Conservation (phyloP, 2,797 vertebrate genomes). For the Poeciliopsis gracilis region DNA sequence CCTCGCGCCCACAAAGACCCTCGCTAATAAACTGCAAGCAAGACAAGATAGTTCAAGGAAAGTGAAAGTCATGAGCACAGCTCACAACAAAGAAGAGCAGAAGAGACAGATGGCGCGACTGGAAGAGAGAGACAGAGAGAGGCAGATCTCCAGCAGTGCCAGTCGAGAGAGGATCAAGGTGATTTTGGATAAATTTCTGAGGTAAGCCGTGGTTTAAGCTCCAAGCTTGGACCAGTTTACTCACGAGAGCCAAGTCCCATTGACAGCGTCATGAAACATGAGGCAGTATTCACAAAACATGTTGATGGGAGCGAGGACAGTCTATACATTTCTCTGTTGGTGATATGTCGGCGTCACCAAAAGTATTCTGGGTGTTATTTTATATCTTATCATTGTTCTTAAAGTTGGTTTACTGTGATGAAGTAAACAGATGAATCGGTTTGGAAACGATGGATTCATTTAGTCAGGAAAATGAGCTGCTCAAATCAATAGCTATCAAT, state of each 20-base stretch:
- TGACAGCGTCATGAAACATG: conserved; percentile 58
- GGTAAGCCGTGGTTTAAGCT: conserved; percentile 72
- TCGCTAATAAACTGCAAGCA: conserved; percentile 54
- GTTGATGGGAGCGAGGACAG: conserved; percentile 42
- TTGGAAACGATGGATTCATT: background rate
- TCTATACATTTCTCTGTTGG: conserved; percentile 20
- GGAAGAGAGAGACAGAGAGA: conserved; percentile 11
- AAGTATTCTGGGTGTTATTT: background rate
- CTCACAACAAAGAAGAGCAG: conserved; percentile 51
- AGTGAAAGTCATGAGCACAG: conserved; percentile 58
- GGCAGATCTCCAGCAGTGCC: conserved; percentile 57
- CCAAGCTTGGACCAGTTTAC: conserved; percentile 69
- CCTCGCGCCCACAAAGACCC: conserved; percentile 49
- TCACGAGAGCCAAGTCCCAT: conserved; percentile 60
- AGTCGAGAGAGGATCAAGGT: conserved; percentile 69
- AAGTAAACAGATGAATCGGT: background rate
- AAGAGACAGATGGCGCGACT: conserved; percentile 38
- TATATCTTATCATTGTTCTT: background rate
- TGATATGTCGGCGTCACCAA: fast-evolving
- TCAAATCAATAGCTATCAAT: background rate
- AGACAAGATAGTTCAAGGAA: conserved; percentile 62
- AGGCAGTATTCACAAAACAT: conserved; percentile 41
- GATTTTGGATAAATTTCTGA: conserved; percentile 75
- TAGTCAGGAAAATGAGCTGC: background rate
- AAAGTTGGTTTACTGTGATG: background rate